phyloP scores from a whole-genome alignment of 2,888 invertebrate genomes.

The Hyles lineata region DNA sequence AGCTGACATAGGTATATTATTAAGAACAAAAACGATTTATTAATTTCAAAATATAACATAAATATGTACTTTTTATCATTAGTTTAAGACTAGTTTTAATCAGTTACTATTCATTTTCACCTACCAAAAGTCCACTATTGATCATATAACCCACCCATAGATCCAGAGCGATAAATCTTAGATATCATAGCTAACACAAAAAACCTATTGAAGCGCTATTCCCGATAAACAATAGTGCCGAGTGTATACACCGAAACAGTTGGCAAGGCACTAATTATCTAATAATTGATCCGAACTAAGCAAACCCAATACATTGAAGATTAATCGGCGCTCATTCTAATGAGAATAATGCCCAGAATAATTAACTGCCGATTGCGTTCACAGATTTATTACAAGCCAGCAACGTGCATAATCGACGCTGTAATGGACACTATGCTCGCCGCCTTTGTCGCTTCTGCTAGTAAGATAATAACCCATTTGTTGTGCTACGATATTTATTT shows the following conservation, averaged over 20 bases:
- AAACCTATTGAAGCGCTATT: conserved; percentile 15
- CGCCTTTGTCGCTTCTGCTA: conserved; percentile 75
- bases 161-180: not conserved
- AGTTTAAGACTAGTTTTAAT: no score
- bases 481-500: not conserved
- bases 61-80: no score
- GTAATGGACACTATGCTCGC: conserved; percentile 80
- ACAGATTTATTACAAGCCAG: conserved; percentile 81
- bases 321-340: conserved; percentile 44
- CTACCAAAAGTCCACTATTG: no score
- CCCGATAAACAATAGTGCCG: conserved; percentile 21
- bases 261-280: conserved; percentile 29
- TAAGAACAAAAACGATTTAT: no score
- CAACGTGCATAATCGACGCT: conserved; percentile 80
- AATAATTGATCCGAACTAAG: conserved; percentile 32
- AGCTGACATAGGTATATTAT: no score
- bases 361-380: conserved; percentile 44
- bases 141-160: no score
- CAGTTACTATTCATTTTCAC: no score
- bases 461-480: conserved; percentile 56
- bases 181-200: not conserved
- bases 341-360: conserved; percentile 46
- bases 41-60: no score
- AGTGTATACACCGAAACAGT: conserved; percentile 24
- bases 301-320: conserved; percentile 34